Evolutionary conservation across 2,797 vertebrate genomes (phyloP), one percentile per base, ranked within the genome.

Genomic region (Orientallactaga sibirica): DNA sequence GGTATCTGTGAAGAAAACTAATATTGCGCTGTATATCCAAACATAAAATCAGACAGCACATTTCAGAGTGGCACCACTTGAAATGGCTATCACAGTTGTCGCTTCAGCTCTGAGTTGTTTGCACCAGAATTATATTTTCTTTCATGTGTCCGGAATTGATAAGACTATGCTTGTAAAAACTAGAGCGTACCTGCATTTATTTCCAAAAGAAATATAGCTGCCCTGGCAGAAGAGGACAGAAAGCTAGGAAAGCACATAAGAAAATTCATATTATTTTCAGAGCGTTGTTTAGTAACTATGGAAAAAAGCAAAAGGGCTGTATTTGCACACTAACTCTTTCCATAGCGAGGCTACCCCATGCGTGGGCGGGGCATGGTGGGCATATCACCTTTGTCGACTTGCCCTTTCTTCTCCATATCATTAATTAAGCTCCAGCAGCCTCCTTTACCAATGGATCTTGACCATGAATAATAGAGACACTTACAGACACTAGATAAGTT

Each of bases 191-290:
- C 41, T 77, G 25, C 77, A 61, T 93, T 89, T 95, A 87, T 90
- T 96, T 92, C 71, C 88, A 58, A 4, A 91, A 79, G 92, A 95
- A 95, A 90, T 93, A 82, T 4, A 82, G 41, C 7, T 89, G 19
- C 20, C 22, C 68, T 48, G 20, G 78, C 0, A n/a, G 22, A 92
- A 43, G 62, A 55, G 33, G 43, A 84, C 29, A 81, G 74, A 70
- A 77, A 90, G 41, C 37, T 52, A 15, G 27, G 66, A 91, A 89
- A 80, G 25, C 29, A 22, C 79, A 33, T 27, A 43, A 91, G 78
- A 37, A 83, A 68, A 88, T 86, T 74, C 68, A 41, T 62, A 41
- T 5, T 83, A 61, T 89, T 91, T 94, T 68, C 52, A 73, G 82
- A 78, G 67, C 62, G 85, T 22, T 93, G 20, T 43, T 73, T 55